phyloP scores from a whole-genome alignment of 2,888 invertebrate genomes.

The Noctua janthe region DNA sequence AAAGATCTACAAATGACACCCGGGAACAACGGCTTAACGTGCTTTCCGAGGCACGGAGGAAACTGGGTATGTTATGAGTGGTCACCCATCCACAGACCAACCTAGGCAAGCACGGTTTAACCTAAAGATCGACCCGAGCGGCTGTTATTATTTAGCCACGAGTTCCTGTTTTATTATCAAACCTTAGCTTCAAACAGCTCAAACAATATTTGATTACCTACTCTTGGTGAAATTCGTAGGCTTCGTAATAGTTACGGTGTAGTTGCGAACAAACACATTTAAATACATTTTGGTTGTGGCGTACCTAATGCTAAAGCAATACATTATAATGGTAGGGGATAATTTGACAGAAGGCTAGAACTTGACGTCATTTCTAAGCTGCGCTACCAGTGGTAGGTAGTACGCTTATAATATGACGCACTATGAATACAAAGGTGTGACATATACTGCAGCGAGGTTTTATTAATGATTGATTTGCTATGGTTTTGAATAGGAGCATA shows the following conservation, averaged over 20 bases:
- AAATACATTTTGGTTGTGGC: neutral
- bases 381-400: slow-evolving; percentile 17
- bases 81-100: too few species aligned
- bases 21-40: too few species aligned
- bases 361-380: slow-evolving; percentile 61
- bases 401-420: slow-evolving; percentile 45
- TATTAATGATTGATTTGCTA: slow-evolving; percentile 52
- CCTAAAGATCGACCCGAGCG: too few species aligned
- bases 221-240: neutral
- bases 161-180: neutral
- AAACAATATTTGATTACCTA: neutral
- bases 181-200: neutral
- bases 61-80: too few species aligned
- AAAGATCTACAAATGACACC: too few species aligned
- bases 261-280: neutral
- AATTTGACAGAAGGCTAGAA: slow-evolving; percentile 39
- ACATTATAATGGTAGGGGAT: slow-evolving; percentile 43
- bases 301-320: neutral
- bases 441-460: slow-evolving; percentile 48
- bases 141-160: too few species aligned
- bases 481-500: slow-evolving; percentile 14
- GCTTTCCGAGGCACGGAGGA: too few species aligned
- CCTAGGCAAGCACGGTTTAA: too few species aligned
- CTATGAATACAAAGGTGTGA: slow-evolving; percentile 51
- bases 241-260: neutral